phyloP scores from a whole-genome alignment of 1,140 invertebrate species.

The Brachionus plicatilis region DNA sequence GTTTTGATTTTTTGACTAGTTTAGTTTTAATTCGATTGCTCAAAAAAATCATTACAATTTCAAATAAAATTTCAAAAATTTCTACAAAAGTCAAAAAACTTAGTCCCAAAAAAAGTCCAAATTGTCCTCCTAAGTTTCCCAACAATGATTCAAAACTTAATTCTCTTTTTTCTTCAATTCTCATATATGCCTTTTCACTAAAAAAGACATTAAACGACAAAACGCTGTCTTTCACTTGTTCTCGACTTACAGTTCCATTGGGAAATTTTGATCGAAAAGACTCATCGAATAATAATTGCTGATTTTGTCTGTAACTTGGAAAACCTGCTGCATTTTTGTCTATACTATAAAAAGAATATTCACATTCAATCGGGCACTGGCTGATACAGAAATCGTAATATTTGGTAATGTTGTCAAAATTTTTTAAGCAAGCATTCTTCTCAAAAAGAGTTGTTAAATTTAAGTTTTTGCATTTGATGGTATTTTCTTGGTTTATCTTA shows the following conservation, averaged over 20 bases:
- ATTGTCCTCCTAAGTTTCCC: neutral
- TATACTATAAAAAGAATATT: neutral
- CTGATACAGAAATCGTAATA: neutral
- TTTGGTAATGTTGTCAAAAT: neutral
- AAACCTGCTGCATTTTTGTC: neutral
- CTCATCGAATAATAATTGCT: neutral
- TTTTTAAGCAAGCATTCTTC: neutral
- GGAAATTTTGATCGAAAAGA: neutral
- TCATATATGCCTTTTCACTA: neutral
- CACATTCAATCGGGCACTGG: slow-evolving; percentile 24
- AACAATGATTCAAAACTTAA: neutral
- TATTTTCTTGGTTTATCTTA: neutral
- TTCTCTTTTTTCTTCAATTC: neutral
- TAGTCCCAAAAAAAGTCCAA: slow-evolving; percentile 30
- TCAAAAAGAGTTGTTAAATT: neutral
- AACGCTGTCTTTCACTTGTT: neutral
- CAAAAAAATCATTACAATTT: neutral
- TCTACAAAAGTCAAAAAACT: slow-evolving; percentile 36
- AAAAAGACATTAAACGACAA: slow-evolving; percentile 16
- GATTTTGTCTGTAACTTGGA: neutral
- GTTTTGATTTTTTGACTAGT: neutral
- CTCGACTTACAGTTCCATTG: neutral
- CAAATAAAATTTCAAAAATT: slow-evolving; percentile 18
- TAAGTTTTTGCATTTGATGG: neutral
- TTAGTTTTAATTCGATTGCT: neutral